phyloP scores from a whole-genome alignment of 1,140 invertebrate genomes.

The Ladona fulva region DNA sequence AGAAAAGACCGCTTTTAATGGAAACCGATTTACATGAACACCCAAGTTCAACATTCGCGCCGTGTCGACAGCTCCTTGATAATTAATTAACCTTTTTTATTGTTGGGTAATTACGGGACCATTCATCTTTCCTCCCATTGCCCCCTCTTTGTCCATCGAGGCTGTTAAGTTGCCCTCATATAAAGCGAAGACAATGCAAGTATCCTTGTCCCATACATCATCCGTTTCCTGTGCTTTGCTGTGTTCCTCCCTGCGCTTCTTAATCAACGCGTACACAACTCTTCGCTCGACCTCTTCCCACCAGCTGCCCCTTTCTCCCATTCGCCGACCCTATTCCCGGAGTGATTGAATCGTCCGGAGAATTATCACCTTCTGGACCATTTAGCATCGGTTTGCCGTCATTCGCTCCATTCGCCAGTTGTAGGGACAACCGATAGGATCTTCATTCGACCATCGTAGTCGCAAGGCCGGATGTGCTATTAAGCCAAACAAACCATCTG shows the following conservation, averaged over 20 bases:
- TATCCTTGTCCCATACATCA: not conserved
- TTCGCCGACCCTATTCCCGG: not conserved
- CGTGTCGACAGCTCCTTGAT: not conserved
- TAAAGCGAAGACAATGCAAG: not conserved
- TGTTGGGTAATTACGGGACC: not conserved
- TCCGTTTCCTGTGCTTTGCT: not conserved
- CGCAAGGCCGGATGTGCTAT: too few species aligned
- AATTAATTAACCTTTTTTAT: slow-evolving; percentile 3
- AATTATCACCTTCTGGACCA: not conserved
- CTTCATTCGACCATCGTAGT: too few species aligned
- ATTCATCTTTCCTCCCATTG: not conserved
- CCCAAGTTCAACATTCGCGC: not conserved
- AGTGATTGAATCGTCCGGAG: too few species aligned
- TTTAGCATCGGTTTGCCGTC: not conserved
- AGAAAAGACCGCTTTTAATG: too few species aligned
- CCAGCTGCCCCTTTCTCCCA: not conserved
- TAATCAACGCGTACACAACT: not conserved
- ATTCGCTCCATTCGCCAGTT: too few species aligned
- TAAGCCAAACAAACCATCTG: too few species aligned
- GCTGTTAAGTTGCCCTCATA: not conserved
- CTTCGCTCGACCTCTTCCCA: not conserved
- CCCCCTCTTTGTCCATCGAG: not conserved
- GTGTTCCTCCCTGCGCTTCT: too few species aligned
- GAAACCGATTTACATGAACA: too few species aligned
- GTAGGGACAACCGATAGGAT: too few species aligned